phyloP scores from a whole-genome alignment of 2,113 vertebrate species.

The Catagonus wagneri region DNA sequence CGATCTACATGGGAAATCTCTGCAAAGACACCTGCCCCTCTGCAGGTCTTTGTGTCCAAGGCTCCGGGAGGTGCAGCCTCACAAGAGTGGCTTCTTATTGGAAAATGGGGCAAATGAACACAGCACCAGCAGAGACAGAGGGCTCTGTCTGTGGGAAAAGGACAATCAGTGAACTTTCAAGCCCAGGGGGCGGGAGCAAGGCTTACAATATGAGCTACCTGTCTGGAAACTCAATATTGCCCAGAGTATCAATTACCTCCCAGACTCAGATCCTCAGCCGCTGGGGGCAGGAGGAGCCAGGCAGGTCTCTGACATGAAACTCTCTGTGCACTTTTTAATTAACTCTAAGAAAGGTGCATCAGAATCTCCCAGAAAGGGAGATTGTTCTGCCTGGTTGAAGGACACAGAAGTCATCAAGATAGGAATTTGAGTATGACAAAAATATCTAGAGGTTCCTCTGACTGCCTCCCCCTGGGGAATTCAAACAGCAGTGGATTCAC shows the following conservation, averaged over 20 bases:
- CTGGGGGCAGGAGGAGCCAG: not conserved
- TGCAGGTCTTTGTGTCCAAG: constrained; percentile 33
- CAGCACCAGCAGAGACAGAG: not conserved
- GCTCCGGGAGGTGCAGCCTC: constrained; percentile 29
- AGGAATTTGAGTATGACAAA: constrained; percentile 56
- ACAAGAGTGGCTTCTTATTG: not conserved
- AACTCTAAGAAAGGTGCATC: constrained; percentile 36
- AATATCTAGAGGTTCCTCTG: not conserved
- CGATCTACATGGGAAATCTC: constrained; percentile 74
- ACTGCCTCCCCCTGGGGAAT: not conserved
- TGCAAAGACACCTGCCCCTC: constrained; percentile 35
- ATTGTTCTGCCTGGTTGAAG: constrained; percentile 33
- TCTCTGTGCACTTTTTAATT: constrained; percentile 46
- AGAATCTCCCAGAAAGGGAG: constrained; percentile 39
- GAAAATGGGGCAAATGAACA: not conserved
- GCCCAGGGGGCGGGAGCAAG: not conserved
- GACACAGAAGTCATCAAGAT: constrained; percentile 54
- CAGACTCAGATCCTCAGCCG: not conserved
- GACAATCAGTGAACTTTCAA: constrained; percentile 45
- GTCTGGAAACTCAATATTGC: constrained; percentile 71
- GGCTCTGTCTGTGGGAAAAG: constrained; percentile 29
- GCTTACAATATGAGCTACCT: constrained; percentile 28
- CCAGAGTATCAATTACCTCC: constrained; percentile 30
- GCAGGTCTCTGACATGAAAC: constrained; percentile 43
- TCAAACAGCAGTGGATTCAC: not conserved